Evolutionary conservation across 2,797 vertebrate species (phyloP).

Genomic region (Aeoliscus strigatus): DNA sequence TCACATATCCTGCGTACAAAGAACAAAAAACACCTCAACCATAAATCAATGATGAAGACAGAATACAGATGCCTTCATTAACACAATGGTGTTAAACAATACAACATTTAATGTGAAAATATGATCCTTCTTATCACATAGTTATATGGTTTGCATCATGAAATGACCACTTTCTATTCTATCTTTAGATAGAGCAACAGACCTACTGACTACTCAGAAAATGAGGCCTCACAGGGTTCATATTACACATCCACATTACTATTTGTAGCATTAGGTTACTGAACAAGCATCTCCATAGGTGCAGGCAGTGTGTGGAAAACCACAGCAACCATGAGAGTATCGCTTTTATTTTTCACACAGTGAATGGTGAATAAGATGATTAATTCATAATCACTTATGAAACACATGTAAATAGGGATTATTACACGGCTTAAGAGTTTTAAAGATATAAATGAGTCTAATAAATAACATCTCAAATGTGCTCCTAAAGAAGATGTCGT

Average conservation of each 20-base stretch:
- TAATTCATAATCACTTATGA: too few species aligned
- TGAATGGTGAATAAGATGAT: too few species aligned
- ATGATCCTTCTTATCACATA: constrained; percentile 1
- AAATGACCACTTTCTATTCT: constrained; percentile 6
- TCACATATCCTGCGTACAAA: not conserved
- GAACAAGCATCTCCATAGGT: constrained; percentile 6
- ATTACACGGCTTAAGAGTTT: too few species aligned
- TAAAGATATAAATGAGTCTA: too few species aligned
- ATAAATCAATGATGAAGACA: not conserved
- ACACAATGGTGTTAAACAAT: constrained; percentile 1
- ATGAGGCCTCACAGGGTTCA: constrained; percentile 33
- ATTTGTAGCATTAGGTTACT: constrained; percentile 20
- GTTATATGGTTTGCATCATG: constrained; percentile 7
- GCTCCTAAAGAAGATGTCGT: not conserved
- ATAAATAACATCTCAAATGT: not conserved
- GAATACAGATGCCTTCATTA: not conserved
- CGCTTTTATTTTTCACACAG: too few species aligned
- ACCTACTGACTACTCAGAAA: constrained; percentile 4
- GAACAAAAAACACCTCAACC: not conserved
- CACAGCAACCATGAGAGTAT: too few species aligned
- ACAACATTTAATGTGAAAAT: not conserved
- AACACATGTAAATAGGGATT: too few species aligned
- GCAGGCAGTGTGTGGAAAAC: too few species aligned
- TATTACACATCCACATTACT: constrained; percentile 42
- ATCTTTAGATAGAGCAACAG: constrained; percentile 15